Base-by-base conservation (phyloP, 2,888 invertebrate species). In the Synanthedon tipuliformis region DNA sequence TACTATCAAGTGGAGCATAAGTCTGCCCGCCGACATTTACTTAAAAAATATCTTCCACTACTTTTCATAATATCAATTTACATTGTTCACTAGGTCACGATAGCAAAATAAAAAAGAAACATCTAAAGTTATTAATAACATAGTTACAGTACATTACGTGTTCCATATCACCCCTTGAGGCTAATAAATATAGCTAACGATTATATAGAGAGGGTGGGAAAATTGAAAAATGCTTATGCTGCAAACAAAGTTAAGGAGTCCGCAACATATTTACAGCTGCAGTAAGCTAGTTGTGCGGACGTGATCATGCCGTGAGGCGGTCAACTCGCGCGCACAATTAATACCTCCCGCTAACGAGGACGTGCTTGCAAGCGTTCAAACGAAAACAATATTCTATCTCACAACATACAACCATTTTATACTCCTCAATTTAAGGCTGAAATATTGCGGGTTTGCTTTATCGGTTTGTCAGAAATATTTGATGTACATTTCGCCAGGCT, bases 331-430 rank as follows among this genome's bases (percentile, higher is more conserved):
- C 61, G 56, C 59, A 55, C 62, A 61, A 61, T 65, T 65, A 64
- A 59, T 52, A 40, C 57, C 50, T 55, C 55, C 55, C 51, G 53
- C 61, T 65, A 68, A 68, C 62, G 62, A 68, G 60, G 63, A 67
- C 65, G 65, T 64, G 54, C 56, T 23, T 41, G 41, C 55, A 55
- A 51, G 52, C 51, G 49, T 34, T 34, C 34, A 34, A 34, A 34
- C 10, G 23, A 49, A 49, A 49, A 49, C 18, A 49, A 49, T 45
- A n/a, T 12, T 45, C 45, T n/a, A 13, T 45, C 45, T 45, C 45
- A 45, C 45, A 13, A 12, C n/a, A 45, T 45, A 34, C 34, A 34
- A 34, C 3, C 34, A 3, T 34, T 34, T 34, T 34, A 34, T 34
- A 34, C 34, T 34, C 10, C 34, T 34, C 34, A 34, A 34, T 34